Conservation (phyloP, 1,140 invertebrate genomes). For the Drosophila nigrodunni region DNA sequence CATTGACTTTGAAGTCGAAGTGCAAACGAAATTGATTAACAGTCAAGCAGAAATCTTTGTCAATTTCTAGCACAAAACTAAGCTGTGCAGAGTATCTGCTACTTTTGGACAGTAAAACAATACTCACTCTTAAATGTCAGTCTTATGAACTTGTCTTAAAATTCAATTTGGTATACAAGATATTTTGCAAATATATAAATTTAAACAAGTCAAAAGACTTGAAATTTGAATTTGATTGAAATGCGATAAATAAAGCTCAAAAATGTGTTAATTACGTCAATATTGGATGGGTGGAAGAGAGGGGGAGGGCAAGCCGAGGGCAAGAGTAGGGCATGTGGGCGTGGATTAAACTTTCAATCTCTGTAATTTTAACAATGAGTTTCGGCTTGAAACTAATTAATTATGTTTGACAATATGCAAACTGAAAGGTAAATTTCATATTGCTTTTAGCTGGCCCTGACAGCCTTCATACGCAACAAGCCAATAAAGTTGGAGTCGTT, state of each 20-base stretch:
- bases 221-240: slow-evolving; percentile 30
- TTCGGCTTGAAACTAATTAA: slow-evolving; percentile 66
- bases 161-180: not conserved
- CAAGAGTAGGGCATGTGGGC: not conserved
- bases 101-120: no score
- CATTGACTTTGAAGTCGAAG: no score
- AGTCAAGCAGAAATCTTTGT: no score
- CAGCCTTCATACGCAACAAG: slow-evolving; percentile 63
- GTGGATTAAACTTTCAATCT: slow-evolving; percentile 1
- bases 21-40: no score
- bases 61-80: no score
- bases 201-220: not conserved
- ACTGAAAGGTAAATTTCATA: slow-evolving; percentile 50
- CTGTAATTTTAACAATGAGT: slow-evolving; percentile 21
- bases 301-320: not conserved
- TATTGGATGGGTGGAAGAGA: slow-evolving; percentile 7
- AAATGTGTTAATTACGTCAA: slow-evolving; percentile 67
- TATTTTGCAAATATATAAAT: not conserved
- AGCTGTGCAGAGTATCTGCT: no score
- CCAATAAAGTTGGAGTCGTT: slow-evolving; percentile 51
- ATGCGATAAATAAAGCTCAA: slow-evolving; percentile 29
- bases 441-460: slow-evolving; percentile 47
- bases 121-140: no score
- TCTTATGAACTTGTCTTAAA: not conserved
- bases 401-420: slow-evolving; percentile 60